A percentile compares a stretch with the other conserved stretches of the same genome.
Evolutionary conservation across 2,113 vertebrate genomes (phyloP).

Genomic region (Bagarius yarrelli): DNA sequence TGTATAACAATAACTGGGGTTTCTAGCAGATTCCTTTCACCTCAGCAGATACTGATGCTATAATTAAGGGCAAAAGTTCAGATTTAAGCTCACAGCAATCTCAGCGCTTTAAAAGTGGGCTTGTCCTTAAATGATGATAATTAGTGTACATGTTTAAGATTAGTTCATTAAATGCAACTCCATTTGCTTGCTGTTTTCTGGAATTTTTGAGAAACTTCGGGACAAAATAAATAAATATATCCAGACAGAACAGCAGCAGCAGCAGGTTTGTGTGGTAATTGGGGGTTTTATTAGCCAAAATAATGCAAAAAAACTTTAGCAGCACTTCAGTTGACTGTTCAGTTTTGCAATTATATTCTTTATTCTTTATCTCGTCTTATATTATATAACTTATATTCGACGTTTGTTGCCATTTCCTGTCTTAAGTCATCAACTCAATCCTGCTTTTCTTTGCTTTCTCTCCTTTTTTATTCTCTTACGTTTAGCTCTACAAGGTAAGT

Average conservation of each 20-base stretch:
- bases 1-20: neutral
- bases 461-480: neutral
- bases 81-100: neutral
- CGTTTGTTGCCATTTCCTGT: neutral
- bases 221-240: neutral
- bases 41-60: too few relatives aligned
- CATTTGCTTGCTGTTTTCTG: too few relatives aligned
- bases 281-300: too few relatives aligned
- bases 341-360: too few relatives aligned
- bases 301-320: too few relatives aligned
- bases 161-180: too few relatives aligned
- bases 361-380: too few relatives aligned
- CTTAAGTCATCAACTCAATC: neutral
- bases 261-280: neutral
- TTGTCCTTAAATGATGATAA: neutral
- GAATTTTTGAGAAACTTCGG: neutral
- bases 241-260: neutral
- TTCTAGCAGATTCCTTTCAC: neutral
- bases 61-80: too few relatives aligned
- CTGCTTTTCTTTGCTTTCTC: neutral
- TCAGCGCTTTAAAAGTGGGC: neutral
- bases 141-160: neutral
- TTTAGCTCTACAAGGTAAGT: conserved; percentile 40
- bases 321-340: too few relatives aligned
- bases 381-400: too few relatives aligned